A percentile compares a stretch with the other conserved stretches of the same genome.
Conservation (phyloP, 2,888 invertebrate species). For the Limnephilus rhombicus region DNA sequence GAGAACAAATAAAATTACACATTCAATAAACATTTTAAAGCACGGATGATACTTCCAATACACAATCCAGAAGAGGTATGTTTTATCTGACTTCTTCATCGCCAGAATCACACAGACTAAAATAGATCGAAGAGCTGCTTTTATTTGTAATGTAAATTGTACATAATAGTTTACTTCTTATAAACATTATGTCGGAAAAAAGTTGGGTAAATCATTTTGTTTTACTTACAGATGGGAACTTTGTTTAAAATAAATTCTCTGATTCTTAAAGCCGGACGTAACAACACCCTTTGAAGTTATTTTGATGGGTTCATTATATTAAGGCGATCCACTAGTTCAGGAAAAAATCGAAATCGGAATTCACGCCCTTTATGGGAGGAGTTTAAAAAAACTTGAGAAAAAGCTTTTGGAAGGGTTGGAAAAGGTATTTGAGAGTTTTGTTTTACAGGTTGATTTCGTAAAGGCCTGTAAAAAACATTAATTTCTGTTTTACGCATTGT, state of each 20-base stretch:
- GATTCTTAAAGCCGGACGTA: background rate
- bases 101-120: slow-evolving; percentile 19
- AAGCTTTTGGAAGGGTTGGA: too few species aligned
- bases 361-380: too few species aligned
- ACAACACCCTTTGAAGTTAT: background rate
- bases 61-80: background rate
- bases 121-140: slow-evolving; percentile 22
- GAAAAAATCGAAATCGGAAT: too few species aligned
- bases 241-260: background rate
- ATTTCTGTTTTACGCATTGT: too few species aligned
- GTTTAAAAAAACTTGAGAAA: too few species aligned
- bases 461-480: too few species aligned
- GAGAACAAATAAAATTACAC: slow-evolving; percentile 50
- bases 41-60: slow-evolving; percentile 29
- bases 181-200: background rate
- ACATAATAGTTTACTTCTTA: background rate
- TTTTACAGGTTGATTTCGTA: too few species aligned
- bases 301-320: too few species aligned
- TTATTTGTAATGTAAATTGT: background rate
- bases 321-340: too few species aligned
- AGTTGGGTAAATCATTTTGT: background rate
- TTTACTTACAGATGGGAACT: background rate
- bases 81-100: background rate
- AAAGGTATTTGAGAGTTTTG: too few species aligned
- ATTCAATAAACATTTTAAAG: slow-evolving; percentile 50